Conservation (phyloP, 2,888 invertebrate species). For the Chrysomela aeneicollis region DNA sequence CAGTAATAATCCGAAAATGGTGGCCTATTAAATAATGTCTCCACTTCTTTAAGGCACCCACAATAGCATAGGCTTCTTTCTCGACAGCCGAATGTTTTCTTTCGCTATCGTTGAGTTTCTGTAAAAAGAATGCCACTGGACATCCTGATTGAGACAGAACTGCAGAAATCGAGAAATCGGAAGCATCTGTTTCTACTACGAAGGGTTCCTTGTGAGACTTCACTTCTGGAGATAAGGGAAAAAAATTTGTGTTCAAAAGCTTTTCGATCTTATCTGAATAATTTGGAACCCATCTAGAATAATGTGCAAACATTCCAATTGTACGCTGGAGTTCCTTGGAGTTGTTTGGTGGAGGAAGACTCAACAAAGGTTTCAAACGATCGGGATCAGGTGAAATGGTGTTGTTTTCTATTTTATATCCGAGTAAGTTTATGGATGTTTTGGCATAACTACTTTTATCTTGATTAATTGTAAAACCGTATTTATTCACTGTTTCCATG, state of each 20-base stretch:
- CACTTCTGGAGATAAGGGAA: too few relatives aligned
- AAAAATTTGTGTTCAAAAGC: neutral
- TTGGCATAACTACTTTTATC: neutral
- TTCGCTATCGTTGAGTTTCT: constrained; percentile 19
- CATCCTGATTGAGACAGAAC: constrained; percentile 4
- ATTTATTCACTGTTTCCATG: neutral
- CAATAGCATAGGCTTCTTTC: too few relatives aligned
- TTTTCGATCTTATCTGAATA: neutral
- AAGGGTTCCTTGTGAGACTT: neutral
- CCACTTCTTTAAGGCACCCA: too few relatives aligned
- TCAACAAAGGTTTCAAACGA: neutral
- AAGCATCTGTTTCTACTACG: too few relatives aligned
- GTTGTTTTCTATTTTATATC: neutral
- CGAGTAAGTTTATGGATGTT: neutral
- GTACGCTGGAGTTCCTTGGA: neutral
- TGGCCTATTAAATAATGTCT: too few relatives aligned
- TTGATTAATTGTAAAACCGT: neutral
- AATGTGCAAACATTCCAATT: constrained; percentile 9
- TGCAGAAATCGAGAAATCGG: too few relatives aligned
- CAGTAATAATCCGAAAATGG: too few relatives aligned
- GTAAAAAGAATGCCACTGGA: constrained; percentile 27
- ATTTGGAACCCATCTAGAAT: constrained; percentile 1
- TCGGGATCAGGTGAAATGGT: constrained; percentile 1
- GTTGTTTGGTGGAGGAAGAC: constrained; percentile 2
- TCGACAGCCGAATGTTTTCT: too few relatives aligned